Conservation (phyloP, 2,888 invertebrate genomes). For the Cephalotes varians region DNA sequence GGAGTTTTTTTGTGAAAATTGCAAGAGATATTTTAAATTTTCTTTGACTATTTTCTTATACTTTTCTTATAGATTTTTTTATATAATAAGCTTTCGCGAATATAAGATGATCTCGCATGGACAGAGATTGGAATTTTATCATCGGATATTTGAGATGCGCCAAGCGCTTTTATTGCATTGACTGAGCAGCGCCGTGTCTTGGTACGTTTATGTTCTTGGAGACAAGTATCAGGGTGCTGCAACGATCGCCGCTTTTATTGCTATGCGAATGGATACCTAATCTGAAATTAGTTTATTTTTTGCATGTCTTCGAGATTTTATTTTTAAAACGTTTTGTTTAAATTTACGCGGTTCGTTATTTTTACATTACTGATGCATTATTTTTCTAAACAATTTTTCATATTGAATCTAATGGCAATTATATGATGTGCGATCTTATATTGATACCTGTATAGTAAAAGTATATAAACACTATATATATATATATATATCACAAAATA, state of each 20-base stretch:
- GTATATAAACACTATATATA: background rate
- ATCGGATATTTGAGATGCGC: slow-evolving; percentile 25
- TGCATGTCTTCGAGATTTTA: background rate
- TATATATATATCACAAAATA: too few relatives aligned
- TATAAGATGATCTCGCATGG: background rate
- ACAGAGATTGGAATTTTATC: slow-evolving; percentile 14
- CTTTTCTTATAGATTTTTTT: too few relatives aligned
- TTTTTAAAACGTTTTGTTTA: background rate
- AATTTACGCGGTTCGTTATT: too few relatives aligned
- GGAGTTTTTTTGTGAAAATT: background rate
- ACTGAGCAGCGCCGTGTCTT: background rate
- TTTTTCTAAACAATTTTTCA: background rate
- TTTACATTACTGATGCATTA: slow-evolving; percentile 15
- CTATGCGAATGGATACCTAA: slow-evolving; percentile 24
- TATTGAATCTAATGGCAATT: background rate
- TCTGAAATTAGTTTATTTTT: slow-evolving; percentile 44
- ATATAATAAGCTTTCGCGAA: background rate
- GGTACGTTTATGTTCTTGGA: slow-evolving; percentile 12
- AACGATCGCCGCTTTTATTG: slow-evolving; percentile 32
- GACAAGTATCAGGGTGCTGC: slow-evolving; percentile 21
- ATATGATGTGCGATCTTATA: background rate
- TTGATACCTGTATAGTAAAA: background rate
- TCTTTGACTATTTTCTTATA: background rate
- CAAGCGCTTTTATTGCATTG: slow-evolving; percentile 15
- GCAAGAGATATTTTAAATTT: background rate